phyloP scores from a whole-genome alignment of 2,888 invertebrate species.

The Venusia cambrica region DNA sequence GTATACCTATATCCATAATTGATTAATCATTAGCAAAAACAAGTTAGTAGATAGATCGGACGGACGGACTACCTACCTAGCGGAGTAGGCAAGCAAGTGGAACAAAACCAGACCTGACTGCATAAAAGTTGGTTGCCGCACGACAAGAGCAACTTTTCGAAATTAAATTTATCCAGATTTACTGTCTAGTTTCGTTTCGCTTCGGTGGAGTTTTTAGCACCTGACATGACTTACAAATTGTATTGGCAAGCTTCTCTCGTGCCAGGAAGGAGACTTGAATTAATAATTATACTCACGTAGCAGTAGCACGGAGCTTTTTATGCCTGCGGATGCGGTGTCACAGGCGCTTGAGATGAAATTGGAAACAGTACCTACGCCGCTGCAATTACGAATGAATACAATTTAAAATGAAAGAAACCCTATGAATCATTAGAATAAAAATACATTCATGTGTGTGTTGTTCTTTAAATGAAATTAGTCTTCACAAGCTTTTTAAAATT shows the following conservation, averaged over 20 bases:
- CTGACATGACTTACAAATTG: conserved; percentile 69
- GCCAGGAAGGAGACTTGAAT: conserved; percentile 43
- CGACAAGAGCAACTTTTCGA: conserved; percentile 46
- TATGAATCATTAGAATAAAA: conserved; percentile 4
- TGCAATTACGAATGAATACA: conserved; percentile 10
- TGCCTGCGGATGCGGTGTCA: conserved; percentile 19
- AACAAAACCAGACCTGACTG: conserved; percentile 41
- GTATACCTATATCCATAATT: too few relatives aligned
- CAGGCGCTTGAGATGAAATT: conserved; percentile 16
- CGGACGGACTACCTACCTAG: too few relatives aligned
- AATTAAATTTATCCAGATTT: conserved; percentile 66
- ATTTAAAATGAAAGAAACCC: conserved; percentile 6
- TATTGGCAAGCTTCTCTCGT: conserved; percentile 49
- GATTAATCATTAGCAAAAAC: too few relatives aligned
- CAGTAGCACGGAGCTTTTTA: conserved; percentile 24
- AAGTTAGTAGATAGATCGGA: too few relatives aligned
- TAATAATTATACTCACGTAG: conserved; percentile 41
- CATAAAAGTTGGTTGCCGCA: conserved; percentile 44
- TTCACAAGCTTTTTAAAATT: too few relatives aligned
- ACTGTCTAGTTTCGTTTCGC: conserved; percentile 53
- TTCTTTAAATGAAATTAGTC: too few relatives aligned
- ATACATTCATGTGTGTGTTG: too few relatives aligned
- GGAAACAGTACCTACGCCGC: conserved; percentile 5
- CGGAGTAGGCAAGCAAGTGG: conserved; percentile 44
- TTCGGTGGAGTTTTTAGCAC: conserved; percentile 62